A percentile compares a stretch with the other conserved stretches of the same genome.
Conservation (phyloP, 2,113 vertebrate species). For the Jaculus jaculus region DNA sequence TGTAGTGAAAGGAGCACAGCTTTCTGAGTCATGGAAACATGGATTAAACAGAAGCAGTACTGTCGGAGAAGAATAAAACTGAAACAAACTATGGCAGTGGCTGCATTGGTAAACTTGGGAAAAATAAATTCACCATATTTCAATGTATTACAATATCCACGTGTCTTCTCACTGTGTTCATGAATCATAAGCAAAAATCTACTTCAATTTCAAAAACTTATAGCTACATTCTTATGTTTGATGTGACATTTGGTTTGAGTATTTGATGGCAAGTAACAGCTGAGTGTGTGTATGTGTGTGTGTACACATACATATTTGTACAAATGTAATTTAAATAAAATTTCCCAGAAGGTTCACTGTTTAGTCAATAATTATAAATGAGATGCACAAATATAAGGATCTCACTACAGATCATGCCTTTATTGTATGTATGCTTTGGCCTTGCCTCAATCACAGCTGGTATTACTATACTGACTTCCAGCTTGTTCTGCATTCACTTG, state of each 20-base stretch:
- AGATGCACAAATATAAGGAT: background rate
- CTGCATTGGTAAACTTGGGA: background rate
- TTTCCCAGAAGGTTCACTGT: background rate
- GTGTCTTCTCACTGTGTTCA: background rate
- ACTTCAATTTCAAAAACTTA: background rate
- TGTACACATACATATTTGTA: background rate
- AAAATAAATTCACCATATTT: constrained; percentile 14
- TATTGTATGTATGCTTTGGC: background rate
- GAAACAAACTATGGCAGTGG: background rate
- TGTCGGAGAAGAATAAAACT: background rate
- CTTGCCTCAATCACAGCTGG: background rate
- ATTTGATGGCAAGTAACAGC: constrained; percentile 23
- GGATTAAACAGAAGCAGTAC: background rate
- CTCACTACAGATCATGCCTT: background rate
- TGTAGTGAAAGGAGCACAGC: background rate
- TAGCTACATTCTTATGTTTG: background rate
- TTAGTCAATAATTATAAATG: constrained; percentile 14
- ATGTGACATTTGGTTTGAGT: background rate
- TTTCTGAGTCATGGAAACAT: background rate
- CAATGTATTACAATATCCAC: background rate
- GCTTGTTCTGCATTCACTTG: background rate
- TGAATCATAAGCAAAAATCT: background rate
- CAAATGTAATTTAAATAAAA: too few species aligned
- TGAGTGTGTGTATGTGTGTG: background rate
- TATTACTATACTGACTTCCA: background rate